Percentiles rank a stretch among this genome's conserved stretches.
These are phyloP conservation scores for Lydus trimaculatus DNA, from an alignment of 2,888 invertebrate genomes.

Conservation along the genomic window DNA sequence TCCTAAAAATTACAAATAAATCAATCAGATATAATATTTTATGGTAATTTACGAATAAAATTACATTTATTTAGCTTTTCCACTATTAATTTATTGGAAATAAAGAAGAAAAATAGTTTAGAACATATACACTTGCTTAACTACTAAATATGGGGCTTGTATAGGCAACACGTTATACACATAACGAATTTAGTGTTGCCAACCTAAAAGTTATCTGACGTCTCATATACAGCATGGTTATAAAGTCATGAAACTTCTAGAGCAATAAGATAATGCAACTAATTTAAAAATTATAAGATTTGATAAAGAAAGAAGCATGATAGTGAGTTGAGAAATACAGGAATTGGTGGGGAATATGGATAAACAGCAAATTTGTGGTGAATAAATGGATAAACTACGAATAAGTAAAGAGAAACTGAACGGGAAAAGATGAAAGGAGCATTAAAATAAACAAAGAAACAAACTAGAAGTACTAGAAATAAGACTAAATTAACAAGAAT, in stretches of 20 bases:
- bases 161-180: background rate
- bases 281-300: background rate
- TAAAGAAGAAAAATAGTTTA: too few relatives aligned
- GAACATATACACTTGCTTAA: too few relatives aligned
- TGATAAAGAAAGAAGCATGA: too few relatives aligned
- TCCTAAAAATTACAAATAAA: constrained; percentile 62
- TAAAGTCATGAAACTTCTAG: background rate
- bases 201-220: background rate
- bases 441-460: background rate
- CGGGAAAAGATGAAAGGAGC: background rate
- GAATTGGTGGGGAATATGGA: too few relatives aligned
- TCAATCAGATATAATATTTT: background rate
- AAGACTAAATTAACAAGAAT: background rate
- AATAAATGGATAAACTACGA: too few relatives aligned
- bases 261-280: background rate
- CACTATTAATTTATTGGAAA: background rate
- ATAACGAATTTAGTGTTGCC: background rate
- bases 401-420: background rate
- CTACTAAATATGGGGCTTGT: background rate
- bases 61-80: background rate
- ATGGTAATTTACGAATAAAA: background rate
- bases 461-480: too few relatives aligned
- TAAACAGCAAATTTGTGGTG: too few relatives aligned
- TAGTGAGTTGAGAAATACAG: too few relatives aligned
- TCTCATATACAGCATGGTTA: background rate